Evolutionary conservation across 2,888 invertebrate genomes (phyloP).

Genomic region (Holacanthella duospinosa): DNA sequence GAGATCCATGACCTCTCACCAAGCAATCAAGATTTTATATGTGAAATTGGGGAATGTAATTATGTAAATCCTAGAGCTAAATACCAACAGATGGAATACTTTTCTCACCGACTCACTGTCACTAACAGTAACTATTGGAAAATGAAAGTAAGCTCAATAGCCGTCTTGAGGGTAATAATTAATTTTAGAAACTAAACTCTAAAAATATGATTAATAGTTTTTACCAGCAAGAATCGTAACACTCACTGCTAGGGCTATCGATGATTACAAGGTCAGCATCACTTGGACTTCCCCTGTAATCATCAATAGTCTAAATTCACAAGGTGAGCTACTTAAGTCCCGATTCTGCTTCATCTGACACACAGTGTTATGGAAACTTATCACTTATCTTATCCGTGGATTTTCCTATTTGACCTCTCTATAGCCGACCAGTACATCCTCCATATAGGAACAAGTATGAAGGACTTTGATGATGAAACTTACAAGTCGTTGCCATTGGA

Average conservation of each 20-base stretch:
- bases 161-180: neutral
- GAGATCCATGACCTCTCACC: neutral
- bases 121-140: neutral
- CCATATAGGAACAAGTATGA: too few relatives aligned
- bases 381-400: neutral
- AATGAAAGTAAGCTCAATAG: neutral
- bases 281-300: neutral
- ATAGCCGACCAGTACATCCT: too few relatives aligned
- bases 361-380: neutral
- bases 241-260: neutral
- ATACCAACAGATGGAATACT: neutral
- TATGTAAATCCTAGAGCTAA: neutral
- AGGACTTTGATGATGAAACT: too few relatives aligned
- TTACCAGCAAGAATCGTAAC: neutral
- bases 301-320: too few relatives aligned
- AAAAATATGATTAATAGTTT: neutral
- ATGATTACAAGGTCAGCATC: neutral
- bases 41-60: neutral
- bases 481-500: too few relatives aligned
- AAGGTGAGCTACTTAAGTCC: too few relatives aligned
- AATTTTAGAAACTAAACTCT: neutral
- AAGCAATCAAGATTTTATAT: neutral
- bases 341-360: too few relatives aligned
- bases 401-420: neutral
- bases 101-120: neutral